Percentiles rank a stretch among this genome's conserved stretches.
phyloP scores from a whole-genome alignment of 2,888 invertebrate species.

The Bhutanitis thaidina region DNA sequence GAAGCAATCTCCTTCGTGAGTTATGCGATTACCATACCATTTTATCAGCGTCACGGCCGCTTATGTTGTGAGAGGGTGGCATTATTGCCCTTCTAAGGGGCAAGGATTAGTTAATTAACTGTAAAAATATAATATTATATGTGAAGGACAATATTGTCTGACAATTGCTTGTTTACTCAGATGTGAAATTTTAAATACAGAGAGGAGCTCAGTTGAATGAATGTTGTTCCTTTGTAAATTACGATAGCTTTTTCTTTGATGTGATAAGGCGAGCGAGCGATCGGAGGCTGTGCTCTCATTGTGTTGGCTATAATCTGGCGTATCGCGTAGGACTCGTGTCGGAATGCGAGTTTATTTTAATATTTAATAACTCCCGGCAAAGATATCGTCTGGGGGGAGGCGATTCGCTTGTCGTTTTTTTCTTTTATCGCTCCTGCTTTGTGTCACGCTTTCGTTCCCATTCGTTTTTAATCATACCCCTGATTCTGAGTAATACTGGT shows the following conservation, averaged over 20 bases:
- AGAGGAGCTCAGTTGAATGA: slow-evolving; percentile 22
- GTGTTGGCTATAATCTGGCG: slow-evolving; percentile 72
- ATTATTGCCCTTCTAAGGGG: slow-evolving; percentile 33
- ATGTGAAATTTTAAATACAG: slow-evolving; percentile 45
- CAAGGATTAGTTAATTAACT: slow-evolving; percentile 24
- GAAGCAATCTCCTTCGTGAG: slow-evolving; percentile 55
- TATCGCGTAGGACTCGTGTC: slow-evolving; percentile 74
- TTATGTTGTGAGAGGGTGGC: slow-evolving; percentile 8
- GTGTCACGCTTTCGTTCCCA: slow-evolving; percentile 71
- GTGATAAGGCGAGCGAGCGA: slow-evolving; percentile 69
- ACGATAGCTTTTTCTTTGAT: slow-evolving; percentile 66
- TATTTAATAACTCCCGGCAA: slow-evolving; percentile 74
- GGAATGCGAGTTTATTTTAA: slow-evolving; percentile 79
- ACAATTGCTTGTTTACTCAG: slow-evolving; percentile 26
- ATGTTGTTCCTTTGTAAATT: slow-evolving; percentile 45
- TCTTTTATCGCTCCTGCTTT: slow-evolving; percentile 71
- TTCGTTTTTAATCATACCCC: slow-evolving; percentile 54
- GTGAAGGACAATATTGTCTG: slow-evolving; percentile 11
- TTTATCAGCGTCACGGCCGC: slow-evolving; percentile 28
- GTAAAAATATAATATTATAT: neutral
- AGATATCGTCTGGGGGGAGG: slow-evolving; percentile 71
- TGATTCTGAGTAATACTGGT: slow-evolving; percentile 46
- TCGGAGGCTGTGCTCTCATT: slow-evolving; percentile 68
- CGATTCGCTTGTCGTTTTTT: slow-evolving; percentile 73
- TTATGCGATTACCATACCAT: slow-evolving; percentile 48